phyloP scores from a whole-genome alignment of 2,113 vertebrate genomes.

The Pogonocichla stellata region DNA sequence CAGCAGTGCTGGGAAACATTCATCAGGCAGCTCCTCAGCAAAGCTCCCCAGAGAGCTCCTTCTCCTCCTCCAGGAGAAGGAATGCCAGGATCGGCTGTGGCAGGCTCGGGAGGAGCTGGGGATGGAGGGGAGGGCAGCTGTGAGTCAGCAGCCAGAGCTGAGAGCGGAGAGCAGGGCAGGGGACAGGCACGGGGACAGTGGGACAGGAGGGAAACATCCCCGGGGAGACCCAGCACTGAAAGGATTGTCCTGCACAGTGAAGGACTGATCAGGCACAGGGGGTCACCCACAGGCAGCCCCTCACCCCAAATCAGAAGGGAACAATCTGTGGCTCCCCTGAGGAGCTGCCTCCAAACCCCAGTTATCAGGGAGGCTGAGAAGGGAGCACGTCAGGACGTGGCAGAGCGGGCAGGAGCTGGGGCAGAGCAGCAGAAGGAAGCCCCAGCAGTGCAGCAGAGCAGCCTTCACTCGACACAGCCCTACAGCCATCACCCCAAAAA shows the following conservation, averaged over 20 bases:
- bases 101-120: background rate
- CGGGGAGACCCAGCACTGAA: background rate
- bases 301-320: background rate
- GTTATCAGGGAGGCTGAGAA: rapidly evolving
- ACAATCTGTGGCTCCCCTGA: too few species aligned
- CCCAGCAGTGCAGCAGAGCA: background rate
- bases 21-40: background rate
- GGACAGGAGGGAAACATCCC: background rate
- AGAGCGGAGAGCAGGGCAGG: background rate
- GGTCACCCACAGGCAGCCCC: background rate
- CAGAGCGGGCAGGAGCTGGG: background rate
- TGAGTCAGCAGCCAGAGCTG: background rate
- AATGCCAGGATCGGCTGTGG: background rate
- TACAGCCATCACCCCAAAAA: too few species aligned
- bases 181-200: background rate
- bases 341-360: background rate
- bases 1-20: background rate
- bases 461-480: too few species aligned
- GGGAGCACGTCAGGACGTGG: background rate
- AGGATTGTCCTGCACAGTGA: background rate
- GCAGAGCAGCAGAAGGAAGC: background rate
- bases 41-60: background rate
- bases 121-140: background rate
- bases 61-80: background rate
- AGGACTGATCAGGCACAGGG: background rate